These are phyloP conservation scores for Lamellibrachia columna DNA, from an alignment of 2,888 invertebrate genomes.

Conservation along the genomic window DNA sequence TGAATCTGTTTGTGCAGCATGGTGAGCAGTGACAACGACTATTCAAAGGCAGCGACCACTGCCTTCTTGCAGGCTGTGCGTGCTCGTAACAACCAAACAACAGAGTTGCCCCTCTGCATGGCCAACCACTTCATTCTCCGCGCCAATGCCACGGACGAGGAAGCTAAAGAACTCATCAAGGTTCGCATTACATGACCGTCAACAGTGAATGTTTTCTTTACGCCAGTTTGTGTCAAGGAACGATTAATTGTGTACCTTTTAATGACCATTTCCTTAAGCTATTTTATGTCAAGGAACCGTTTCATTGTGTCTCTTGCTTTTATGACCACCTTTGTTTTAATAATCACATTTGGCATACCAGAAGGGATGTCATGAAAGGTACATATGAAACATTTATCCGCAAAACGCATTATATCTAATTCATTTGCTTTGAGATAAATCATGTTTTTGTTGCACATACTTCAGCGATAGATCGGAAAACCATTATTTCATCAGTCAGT, in stretches of 20 bases:
- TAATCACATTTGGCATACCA: too few species aligned
- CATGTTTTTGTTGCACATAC: too few species aligned
- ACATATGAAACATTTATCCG: too few species aligned
- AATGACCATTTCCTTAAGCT: too few species aligned
- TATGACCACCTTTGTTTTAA: too few species aligned
- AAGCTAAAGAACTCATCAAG: not conserved
- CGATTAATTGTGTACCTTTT: not conserved
- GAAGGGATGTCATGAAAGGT: too few species aligned
- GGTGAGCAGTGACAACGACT: slow-evolving; percentile 58
- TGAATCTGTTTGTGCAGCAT: slow-evolving; percentile 29
- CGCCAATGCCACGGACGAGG: not conserved
- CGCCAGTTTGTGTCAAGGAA: not conserved
- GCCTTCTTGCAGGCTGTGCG: slow-evolving; percentile 46
- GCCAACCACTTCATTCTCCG: not conserved
- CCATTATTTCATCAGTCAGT: too few species aligned
- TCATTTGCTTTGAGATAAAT: too few species aligned
- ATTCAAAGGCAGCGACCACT: slow-evolving; percentile 53
- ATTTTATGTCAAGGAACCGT: too few species aligned
- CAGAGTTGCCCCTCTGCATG: not conserved
- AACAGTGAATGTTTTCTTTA: not conserved
- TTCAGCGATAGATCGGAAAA: too few species aligned
- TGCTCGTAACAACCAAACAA: not conserved
- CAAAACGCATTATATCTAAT: too few species aligned
- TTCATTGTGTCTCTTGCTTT: too few species aligned
- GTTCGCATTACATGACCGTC: not conserved